Base-by-base conservation (phyloP, 2,888 invertebrate species). In the Parasteatoda lunata region DNA sequence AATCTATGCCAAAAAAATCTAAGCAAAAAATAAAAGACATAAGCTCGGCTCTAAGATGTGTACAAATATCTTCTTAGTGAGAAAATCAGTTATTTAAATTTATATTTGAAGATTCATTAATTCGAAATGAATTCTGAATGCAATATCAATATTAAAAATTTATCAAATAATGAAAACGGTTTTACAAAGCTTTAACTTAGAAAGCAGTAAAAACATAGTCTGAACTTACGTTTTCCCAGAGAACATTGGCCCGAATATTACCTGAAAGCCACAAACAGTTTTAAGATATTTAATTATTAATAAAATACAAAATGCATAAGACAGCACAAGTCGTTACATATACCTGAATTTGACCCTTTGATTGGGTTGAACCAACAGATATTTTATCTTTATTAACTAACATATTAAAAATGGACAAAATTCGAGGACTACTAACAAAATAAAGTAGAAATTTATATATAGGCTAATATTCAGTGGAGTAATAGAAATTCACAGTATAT, bases 161-260 rank as follows among this genome's bases (percentile, higher is more conserved):
- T 59, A 7, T 13, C 8, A n/a, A 59, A 59, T 59, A 59, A 30
- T 30, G 30, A 30, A 30, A 30, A 30, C 30, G 30, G 30, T 30
- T 30, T 30, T 30, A 30, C 30, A 30, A 30, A 30, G 30, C 30
- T 30, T 30, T 59, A 59, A 59, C 59, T 59, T 59, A 6, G 7
- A 59, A 59, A 4, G 4, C 7, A 7, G 7, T 59, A 13, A 6
- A 59, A 7, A 7, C 7, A 3, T 9, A 54, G 3, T 9, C 8
- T 59, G 30, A 59, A 70, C 82, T 76, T 65, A 82, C 82, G 82
- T 82, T 82, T 82, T 82, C 5, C 82, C 82, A 45, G 82, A 82
- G 59, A 82, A 82, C 82, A 82, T 82, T 52, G 82, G 82, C 64
- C 82, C 82, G 70, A 82, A 82, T 69, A 82, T 82, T 15, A 82